A percentile compares a stretch with the other conserved stretches of the same genome.
Evolutionary conservation across 2,888 invertebrate species (phyloP).

Genomic region (Ichneumoninae sp.): DNA sequence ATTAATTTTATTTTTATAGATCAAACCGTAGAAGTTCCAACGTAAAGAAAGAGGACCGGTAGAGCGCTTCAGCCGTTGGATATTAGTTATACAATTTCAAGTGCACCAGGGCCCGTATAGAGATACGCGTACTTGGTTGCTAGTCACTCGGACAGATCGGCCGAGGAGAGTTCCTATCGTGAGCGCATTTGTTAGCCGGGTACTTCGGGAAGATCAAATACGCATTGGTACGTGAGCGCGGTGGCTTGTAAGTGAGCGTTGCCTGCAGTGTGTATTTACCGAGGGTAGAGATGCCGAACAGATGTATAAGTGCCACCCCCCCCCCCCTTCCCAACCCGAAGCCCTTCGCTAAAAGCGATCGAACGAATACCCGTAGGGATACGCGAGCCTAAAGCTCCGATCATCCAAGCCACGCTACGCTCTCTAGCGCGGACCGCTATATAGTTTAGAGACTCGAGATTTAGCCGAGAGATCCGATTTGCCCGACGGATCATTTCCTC

Average conservation of each 20-base stretch:
- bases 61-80: not conserved
- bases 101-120: not conserved
- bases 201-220: constrained; percentile 51
- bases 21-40: constrained; percentile 5
- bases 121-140: not conserved
- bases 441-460: constrained; percentile 45
- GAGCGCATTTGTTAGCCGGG: constrained; percentile 45
- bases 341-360: constrained; percentile 62
- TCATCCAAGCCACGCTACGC: constrained; percentile 46
- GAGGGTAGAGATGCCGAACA: constrained; percentile 81
- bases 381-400: constrained; percentile 49
- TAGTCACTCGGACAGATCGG: constrained; percentile 16
- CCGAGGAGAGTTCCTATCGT: constrained; percentile 36
- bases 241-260: constrained; percentile 65
- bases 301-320: constrained; percentile 81
- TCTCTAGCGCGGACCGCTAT: constrained; percentile 17
- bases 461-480: constrained; percentile 57
- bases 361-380: constrained; percentile 65
- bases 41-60: not conserved
- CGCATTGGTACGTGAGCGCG: constrained; percentile 53
- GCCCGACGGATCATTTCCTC: constrained; percentile 28
- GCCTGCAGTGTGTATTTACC: constrained; percentile 73
- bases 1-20: not conserved
- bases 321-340: constrained; percentile 29
- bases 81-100: not conserved